These are phyloP conservation scores for Cabera pusaria DNA, from an alignment of 2,888 invertebrate genomes.

Conservation along the genomic window DNA sequence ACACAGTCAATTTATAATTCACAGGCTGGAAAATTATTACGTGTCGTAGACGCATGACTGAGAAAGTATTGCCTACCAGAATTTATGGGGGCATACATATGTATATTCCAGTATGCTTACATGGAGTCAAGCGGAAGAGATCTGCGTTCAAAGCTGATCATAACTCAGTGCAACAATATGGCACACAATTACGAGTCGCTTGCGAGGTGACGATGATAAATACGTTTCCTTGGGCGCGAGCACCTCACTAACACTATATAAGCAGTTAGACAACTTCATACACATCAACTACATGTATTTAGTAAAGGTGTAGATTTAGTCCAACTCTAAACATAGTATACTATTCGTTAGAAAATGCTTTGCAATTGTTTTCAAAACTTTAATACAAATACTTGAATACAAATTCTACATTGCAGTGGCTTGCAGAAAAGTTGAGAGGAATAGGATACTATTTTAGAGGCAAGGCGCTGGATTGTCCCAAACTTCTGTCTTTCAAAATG, in stretches of 20 bases:
- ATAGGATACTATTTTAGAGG: too few relatives aligned
- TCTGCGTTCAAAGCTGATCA: constrained; percentile 55
- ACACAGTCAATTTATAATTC: constrained; percentile 18
- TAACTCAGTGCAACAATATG: constrained; percentile 78
- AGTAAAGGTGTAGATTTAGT: too few relatives aligned
- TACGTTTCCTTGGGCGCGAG: constrained; percentile 63
- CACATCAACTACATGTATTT: too few relatives aligned
- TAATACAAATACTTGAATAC: too few relatives aligned
- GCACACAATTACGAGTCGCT: constrained; percentile 76
- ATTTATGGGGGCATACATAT: constrained; percentile 33
- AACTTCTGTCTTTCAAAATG: too few relatives aligned
- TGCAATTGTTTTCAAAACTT: too few relatives aligned
- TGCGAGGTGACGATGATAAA: constrained; percentile 78
- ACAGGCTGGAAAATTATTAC: constrained; percentile 25
- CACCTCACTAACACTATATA: constrained; percentile 29
- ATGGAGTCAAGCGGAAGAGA: constrained; percentile 62
- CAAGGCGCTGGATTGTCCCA: too few relatives aligned
- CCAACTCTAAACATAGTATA: too few relatives aligned
- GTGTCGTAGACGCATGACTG: constrained; percentile 14
- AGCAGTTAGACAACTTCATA: constrained; percentile 6
- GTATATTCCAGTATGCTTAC: constrained; percentile 29
- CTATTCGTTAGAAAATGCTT: too few relatives aligned
- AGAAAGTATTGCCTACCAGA: constrained; percentile 24
- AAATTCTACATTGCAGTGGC: too few relatives aligned
- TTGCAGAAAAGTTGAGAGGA: too few relatives aligned